Percentiles rank a stretch among this genome's conserved stretches.
Evolutionary conservation across 92 coral and sea anemone genomes (phyloP).

Genomic region (Palythoa grandis): DNA sequence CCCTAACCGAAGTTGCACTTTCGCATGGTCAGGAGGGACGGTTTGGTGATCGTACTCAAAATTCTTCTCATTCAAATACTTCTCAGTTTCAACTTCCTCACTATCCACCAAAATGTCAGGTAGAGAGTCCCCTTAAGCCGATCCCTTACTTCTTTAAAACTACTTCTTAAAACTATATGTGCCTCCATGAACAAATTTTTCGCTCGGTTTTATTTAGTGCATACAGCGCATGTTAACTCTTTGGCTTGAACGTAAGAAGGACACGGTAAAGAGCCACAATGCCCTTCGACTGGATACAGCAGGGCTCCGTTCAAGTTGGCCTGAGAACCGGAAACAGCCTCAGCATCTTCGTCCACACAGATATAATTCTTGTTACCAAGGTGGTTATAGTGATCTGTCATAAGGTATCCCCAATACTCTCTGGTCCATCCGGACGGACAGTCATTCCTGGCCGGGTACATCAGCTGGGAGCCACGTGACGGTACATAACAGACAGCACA

Average conservation of each 20-base stretch:
- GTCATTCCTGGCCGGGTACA: constrained; percentile 17
- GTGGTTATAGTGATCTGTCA: constrained; percentile 10
- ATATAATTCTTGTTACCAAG: neutral
- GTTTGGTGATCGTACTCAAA: no score
- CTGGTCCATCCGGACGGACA: constrained; percentile 19
- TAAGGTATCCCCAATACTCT: constrained; percentile 24
- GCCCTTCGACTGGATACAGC: neutral
- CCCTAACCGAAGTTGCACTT: no score
- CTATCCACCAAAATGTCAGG: no score
- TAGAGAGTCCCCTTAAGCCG: no score
- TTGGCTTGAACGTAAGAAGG: neutral
- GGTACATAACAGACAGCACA: constrained; percentile 8
- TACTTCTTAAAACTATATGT: no score
- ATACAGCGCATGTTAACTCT: constrained; percentile 7
- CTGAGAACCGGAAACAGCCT: neutral
- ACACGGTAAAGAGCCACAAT: neutral
- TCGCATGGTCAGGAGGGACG: no score
- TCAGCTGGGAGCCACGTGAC: constrained; percentile 24
- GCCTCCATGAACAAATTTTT: neutral
- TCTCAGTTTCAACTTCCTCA: no score
- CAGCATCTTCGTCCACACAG: constrained; percentile 25
- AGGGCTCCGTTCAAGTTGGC: neutral
- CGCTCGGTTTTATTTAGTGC: neutral
- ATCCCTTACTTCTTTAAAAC: no score
- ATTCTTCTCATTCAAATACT: no score